Base-by-base conservation (phyloP, 2,797 vertebrate species). In the Discoglossus pictus region DNA sequence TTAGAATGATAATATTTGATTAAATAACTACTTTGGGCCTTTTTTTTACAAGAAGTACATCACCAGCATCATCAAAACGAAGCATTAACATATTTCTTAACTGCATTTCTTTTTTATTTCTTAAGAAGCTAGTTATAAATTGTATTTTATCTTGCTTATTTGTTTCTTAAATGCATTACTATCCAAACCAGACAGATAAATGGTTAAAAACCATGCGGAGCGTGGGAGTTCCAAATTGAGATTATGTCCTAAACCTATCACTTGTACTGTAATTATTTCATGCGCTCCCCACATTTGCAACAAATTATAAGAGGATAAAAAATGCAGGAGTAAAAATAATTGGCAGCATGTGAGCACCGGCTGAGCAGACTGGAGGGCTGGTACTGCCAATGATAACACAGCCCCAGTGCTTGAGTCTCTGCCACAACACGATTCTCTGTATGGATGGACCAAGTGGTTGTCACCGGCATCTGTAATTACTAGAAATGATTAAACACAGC, bases 321-420 rank as follows among this genome's bases (percentile, higher is more conserved):
- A 53, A 27, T 25, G 24, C 48, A 21, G 40, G 31, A 13, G 42
- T 25, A 15, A 2, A 44, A 53, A 42, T 54, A 35, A 16, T 39
- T 69, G 66, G 31, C 58, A 46, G 31, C 31, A 10, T 20, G 2
- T 16, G 27, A 20, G 36, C 7, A 17, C 15, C 9, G 38, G 27
- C 62, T 11, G 51, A n/a, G 23, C 10, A 17, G 16, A 52, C 21
- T 34, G 21, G 10, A 27, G 46, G 35, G 38, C 2, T 15, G 27
- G 6, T 6, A 23, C 54, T 10, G 47, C 65, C 65, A 68, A 68
- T 61, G 17, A 68, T 50, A 53, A 44, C 34, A 34, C 56, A 12
- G 47, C 13, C 65, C 3, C 2, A 21, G 17, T 9, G 21, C 55
- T 52, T 61, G 46, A 35, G 35, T 35, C 61, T 25, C 48, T 54